Evolutionary conservation across 2,797 vertebrate species (phyloP).

Genomic region (Platalea minor): DNA sequence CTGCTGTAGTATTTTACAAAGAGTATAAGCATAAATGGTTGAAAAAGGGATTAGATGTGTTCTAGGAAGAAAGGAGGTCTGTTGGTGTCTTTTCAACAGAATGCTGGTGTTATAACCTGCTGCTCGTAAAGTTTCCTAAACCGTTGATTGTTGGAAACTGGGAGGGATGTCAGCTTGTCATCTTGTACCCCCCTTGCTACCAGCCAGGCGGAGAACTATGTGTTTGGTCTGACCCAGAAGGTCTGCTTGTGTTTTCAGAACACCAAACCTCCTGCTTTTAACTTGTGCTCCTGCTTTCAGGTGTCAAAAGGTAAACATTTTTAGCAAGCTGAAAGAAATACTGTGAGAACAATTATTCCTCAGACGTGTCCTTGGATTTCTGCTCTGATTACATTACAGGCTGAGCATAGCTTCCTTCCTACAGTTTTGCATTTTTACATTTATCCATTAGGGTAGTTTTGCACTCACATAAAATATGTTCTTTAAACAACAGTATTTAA

Average conservation of each 20-base stretch:
- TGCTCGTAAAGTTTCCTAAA: neutral
- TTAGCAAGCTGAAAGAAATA: neutral
- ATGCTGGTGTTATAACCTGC: neutral
- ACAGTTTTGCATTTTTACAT: neutral
- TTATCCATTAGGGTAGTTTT: neutral
- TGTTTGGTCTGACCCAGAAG: neutral
- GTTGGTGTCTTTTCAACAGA: neutral
- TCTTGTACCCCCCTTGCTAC: rapidly evolving
- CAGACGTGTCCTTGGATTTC: neutral
- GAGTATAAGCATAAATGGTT: neutral
- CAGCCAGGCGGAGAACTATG: neutral
- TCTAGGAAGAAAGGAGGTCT: neutral
- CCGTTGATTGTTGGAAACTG: neutral
- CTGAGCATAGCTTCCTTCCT: neutral
- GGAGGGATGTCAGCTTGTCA: neutral
- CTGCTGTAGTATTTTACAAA: neutral
- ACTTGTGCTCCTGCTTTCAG: neutral
- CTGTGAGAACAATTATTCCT: neutral
- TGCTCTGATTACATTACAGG: neutral
- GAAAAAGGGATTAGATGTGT: neutral
- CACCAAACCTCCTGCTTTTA: neutral
- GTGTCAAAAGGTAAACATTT: neutral
- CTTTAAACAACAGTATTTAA: neutral
- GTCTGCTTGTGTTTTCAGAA: neutral
- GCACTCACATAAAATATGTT: neutral